A percentile compares a stretch with the other conserved stretches of the same genome.
phyloP scores from a whole-genome alignment of 2,797 vertebrate species.

The Paguma larvata region DNA sequence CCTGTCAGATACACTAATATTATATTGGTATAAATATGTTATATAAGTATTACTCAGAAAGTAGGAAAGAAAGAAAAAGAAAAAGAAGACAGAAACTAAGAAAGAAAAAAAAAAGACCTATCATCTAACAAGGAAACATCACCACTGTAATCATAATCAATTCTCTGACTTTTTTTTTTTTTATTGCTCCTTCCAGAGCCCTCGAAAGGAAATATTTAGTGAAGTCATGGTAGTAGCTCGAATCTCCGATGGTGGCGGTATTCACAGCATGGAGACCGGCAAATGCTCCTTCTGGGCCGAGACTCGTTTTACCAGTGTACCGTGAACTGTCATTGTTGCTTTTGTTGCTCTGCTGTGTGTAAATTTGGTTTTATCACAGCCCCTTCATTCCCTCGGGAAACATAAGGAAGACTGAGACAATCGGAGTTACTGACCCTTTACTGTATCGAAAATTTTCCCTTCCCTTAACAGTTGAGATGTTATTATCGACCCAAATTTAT shows the following conservation, averaged over 20 bases:
- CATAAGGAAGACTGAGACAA: not conserved
- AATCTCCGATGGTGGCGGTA: not conserved
- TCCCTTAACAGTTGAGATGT: not conserved
- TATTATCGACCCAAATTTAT: not conserved
- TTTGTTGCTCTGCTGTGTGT: not conserved
- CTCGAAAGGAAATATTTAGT: not conserved
- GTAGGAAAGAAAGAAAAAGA: not conserved
- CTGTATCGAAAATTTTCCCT: not conserved
- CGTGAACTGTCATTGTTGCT: not conserved
- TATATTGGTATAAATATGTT: not conserved
- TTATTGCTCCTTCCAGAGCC: not conserved
- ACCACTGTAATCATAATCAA: too few species aligned
- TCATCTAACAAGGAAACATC: not conserved
- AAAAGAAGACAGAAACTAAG: not conserved
- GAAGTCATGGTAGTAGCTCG: not conserved
- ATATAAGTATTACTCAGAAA: not conserved
- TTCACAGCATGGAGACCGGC: not conserved
- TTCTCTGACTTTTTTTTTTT: not conserved
- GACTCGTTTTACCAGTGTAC: not conserved
- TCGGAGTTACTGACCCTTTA: not conserved
- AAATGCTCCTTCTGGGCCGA: accelerated
- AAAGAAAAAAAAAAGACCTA: not conserved
- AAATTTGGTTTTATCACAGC: not conserved
- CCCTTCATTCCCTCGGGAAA: not conserved
- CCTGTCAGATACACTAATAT: not conserved